Conservation (phyloP, 2,797 vertebrate species). For the Odontamblyopus rebecca region DNA sequence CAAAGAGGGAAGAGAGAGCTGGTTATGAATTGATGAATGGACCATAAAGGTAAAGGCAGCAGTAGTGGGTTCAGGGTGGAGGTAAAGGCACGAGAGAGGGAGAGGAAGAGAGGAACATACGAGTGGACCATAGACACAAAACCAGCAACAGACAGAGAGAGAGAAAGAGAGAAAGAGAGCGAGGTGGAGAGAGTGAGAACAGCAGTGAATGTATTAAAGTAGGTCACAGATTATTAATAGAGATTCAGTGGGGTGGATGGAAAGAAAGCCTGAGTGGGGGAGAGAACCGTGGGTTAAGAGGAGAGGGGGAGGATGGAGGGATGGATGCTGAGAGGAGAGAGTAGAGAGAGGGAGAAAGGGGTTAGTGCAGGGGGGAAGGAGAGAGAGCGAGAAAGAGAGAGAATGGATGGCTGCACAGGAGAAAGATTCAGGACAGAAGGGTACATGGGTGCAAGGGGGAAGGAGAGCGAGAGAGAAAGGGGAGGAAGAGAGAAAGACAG, state of each 20-base stretch:
- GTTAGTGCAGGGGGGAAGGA: constrained; percentile 22
- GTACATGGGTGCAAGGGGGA: no score
- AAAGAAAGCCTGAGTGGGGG: constrained; percentile 65
- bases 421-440: constrained; percentile 41
- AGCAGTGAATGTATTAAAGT: constrained; percentile 82
- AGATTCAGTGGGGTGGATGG: constrained; percentile 80
- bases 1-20: not conserved
- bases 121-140: not conserved
- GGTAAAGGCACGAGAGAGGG: not conserved
- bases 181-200: constrained; percentile 61
- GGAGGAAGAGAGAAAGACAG: not conserved
- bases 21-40: no score
- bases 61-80: no score
- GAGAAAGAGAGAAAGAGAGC: constrained; percentile 21
- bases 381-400: constrained; percentile 29
- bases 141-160: not conserved
- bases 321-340: not conserved
- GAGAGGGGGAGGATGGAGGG: constrained; percentile 19
- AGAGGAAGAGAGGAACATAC: not conserved
- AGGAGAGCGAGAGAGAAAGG: constrained; percentile 23
- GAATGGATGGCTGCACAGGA: constrained; percentile 1
- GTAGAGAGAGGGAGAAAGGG: constrained; percentile 15
- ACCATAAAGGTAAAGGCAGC: no score
- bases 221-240: constrained; percentile 88
- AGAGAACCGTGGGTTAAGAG: constrained; percentile 41